Base-by-base conservation (phyloP, 1,140 invertebrate genomes). In the Atta texana region DNA sequence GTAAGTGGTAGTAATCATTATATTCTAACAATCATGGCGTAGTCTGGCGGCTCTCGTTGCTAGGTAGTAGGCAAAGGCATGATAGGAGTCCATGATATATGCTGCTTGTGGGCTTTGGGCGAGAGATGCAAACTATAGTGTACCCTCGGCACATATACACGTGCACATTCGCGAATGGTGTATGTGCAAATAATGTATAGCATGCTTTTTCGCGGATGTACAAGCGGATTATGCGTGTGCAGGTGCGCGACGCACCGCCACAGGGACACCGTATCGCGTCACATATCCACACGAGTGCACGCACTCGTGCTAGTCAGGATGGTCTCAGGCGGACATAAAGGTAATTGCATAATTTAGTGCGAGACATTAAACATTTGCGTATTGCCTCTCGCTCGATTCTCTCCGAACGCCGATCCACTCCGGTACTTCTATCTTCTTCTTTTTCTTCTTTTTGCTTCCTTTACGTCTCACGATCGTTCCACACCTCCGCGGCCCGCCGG, bases 291-390 rank as follows among this genome's bases (percentile, higher is more conserved):
- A 16, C 61, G 39, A 39, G n/a, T 68, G 71, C 14, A 31, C 28
- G 66, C 39, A 63, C 28, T 21, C 55, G 49, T 59, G n/a, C 75
- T 69, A 72, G 76, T 80, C 77, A 14, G 59, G 88, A 88, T 82
- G 89, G 74, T 88, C 88, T 91, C 85, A 61, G 85, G 72, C 88
- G 85, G 86, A 87, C 89, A 86, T 92, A 92, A 92, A 93, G 87
- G 90, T 92, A 92, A 92, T 92, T 92, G 92, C 89, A 92, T 92
- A 92, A 92, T 93, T 93, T 92, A 92, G 89, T 89, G 88, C 82
- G 82, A 87, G 88, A 87, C 88, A 91, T 93, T 92, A 91, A 92
- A 91, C 78, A 81, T 89, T 91, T 88, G 77, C 81, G 78, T 90
- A 91, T 91, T 87, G 89, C 76, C 68, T 87, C 86, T 81, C 87